These are phyloP conservation scores for Anolis sagrei DNA, from an alignment of 2,113 vertebrate species.

Conservation along the genomic window DNA sequence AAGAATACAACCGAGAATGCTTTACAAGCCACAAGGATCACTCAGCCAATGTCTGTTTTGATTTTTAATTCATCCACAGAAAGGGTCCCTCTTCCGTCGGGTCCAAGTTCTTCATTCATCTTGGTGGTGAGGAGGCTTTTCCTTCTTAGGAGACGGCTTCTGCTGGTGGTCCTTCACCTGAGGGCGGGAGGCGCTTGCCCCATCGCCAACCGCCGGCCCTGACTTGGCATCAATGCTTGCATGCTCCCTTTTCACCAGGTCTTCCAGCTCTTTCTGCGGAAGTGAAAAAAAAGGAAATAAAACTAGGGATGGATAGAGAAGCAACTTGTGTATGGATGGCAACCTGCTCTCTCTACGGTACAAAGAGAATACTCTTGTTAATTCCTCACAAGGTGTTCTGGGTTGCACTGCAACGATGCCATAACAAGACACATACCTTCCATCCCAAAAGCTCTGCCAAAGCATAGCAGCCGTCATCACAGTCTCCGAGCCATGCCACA, in stretches of 20 bases:
- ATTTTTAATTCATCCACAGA: slow-evolving; percentile 15
- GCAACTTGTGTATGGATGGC: neutral
- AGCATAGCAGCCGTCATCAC: slow-evolving; percentile 88
- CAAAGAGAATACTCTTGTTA: too few relatives aligned
- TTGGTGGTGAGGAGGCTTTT: neutral
- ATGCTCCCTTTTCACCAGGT: slow-evolving; percentile 84
- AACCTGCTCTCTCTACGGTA: neutral
- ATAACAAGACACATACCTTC: slow-evolving; percentile 78
- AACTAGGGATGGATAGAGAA: neutral
- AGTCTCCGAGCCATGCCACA: slow-evolving; percentile 87
- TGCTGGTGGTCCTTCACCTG: neutral
- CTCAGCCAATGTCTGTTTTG: neutral
- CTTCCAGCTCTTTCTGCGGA: slow-evolving; percentile 84
- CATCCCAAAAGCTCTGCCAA: slow-evolving; percentile 89
- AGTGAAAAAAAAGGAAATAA: neutral
- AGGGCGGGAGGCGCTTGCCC: neutral
- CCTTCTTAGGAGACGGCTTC: neutral
- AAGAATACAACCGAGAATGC: too few relatives aligned
- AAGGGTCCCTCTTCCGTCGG: neutral
- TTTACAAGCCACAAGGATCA: neutral
- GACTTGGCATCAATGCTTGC: slow-evolving; percentile 78
- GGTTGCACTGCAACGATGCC: neutral
- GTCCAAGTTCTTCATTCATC: neutral
- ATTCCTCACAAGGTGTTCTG: too few relatives aligned
- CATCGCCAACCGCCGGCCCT: neutral